Evolutionary conservation across 1,140 invertebrate species (phyloP).

Genomic region (Nixonia krombeini): DNA sequence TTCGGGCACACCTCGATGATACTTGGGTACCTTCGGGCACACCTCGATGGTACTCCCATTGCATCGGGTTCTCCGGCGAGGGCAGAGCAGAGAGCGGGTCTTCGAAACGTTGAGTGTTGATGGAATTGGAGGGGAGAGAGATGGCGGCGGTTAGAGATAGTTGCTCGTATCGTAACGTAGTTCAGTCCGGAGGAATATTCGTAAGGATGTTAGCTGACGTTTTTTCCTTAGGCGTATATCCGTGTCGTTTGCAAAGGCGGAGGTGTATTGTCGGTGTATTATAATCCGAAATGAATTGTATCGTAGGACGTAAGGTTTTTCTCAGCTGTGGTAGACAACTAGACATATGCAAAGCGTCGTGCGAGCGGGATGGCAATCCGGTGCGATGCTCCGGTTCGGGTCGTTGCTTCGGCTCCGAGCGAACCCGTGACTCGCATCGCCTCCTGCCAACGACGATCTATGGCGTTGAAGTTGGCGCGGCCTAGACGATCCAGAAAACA

Average conservation of each 20-base stretch:
- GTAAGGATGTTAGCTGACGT: slow-evolving; percentile 32
- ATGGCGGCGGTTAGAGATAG: slow-evolving; percentile 20
- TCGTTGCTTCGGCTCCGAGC: too few relatives aligned
- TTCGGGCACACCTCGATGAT: too few relatives aligned
- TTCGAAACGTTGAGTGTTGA: slow-evolving; percentile 7
- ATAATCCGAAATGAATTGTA: slow-evolving; percentile 50
- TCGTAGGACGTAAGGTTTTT: slow-evolving; percentile 61
- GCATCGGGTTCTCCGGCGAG: too few relatives aligned
- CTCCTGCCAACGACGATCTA: too few relatives aligned
- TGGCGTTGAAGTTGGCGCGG: too few relatives aligned
- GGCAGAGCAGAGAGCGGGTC: neutral
- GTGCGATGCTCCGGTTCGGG: neutral
- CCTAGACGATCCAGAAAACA: too few relatives aligned
- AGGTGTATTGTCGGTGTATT: slow-evolving; percentile 44
- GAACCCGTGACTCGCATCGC: too few relatives aligned
- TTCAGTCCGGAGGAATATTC: slow-evolving; percentile 20
- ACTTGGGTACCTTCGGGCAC: too few relatives aligned
- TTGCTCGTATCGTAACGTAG: slow-evolving; percentile 25
- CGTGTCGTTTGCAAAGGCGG: slow-evolving; percentile 14
- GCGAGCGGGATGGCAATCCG: neutral
- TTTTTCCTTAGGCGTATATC: slow-evolving; percentile 31
- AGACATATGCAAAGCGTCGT: slow-evolving; percentile 52
- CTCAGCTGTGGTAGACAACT: slow-evolving; percentile 70
- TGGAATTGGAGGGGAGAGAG: slow-evolving; percentile 10
- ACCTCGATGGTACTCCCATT: too few relatives aligned